Percentiles rank a stretch among this genome's conserved stretches.
These are phyloP conservation scores for Trichopria drosophilae DNA, from an alignment of 2,888 invertebrate genomes.

Conservation along the genomic window DNA sequence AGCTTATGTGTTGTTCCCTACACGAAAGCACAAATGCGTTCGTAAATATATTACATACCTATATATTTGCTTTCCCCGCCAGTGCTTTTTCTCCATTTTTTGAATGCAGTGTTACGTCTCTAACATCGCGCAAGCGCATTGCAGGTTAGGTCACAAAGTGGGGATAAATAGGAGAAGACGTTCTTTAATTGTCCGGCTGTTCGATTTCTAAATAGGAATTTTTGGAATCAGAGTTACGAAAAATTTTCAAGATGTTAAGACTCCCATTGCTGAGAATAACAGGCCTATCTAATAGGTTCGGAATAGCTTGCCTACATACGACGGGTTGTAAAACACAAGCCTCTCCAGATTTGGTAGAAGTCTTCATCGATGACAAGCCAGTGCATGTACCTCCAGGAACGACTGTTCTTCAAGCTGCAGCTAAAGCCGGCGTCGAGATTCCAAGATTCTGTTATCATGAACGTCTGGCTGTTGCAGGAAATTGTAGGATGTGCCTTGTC, in stretches of 20 bases:
- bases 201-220: too few relatives aligned
- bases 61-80: too few relatives aligned
- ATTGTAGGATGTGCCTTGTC: constrained; percentile 99
- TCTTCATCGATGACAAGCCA: constrained; percentile 95
- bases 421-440: constrained; percentile 93
- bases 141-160: too few relatives aligned
- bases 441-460: constrained; percentile 99
- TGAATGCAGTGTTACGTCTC: too few relatives aligned
- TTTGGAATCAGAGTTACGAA: too few relatives aligned
- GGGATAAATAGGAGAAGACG: too few relatives aligned
- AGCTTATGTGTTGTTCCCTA: too few relatives aligned
- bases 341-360: constrained; percentile 80
- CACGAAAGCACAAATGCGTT: too few relatives aligned
- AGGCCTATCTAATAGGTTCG: constrained; percentile 56
- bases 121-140: too few relatives aligned
- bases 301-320: constrained; percentile 56
- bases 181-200: too few relatives aligned
- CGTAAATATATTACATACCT: too few relatives aligned
- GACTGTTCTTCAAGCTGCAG: constrained; percentile 95
- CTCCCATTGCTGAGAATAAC: constrained; percentile 71
- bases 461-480: constrained; percentile 95
- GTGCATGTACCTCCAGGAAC: constrained; percentile 94
- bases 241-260: constrained; percentile 76
- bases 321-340: constrained; percentile 51
- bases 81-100: too few relatives aligned